A percentile compares a stretch with the other conserved stretches of the same genome.
phyloP scores from a whole-genome alignment of 2,797 vertebrate genomes.

The Anguilla marmorata region DNA sequence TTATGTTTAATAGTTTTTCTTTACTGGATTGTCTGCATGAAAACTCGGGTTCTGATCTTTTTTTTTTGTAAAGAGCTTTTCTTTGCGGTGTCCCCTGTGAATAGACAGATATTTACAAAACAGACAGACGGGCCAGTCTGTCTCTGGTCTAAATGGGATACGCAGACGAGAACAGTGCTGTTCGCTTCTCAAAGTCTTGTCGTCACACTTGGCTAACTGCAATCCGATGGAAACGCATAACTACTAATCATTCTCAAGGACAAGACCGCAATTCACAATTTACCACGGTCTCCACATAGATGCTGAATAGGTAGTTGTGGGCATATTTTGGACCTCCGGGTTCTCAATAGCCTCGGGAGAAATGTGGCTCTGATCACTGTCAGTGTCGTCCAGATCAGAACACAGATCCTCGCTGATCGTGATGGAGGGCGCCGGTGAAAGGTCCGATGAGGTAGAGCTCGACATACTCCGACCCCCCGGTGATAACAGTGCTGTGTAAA shows the following conservation, averaged over 20 bases:
- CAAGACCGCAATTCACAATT: conserved; percentile 31
- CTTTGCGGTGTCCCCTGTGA: conserved; percentile 17
- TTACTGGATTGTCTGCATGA: neutral
- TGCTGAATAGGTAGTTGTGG: conserved; percentile 61
- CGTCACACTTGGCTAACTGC: conserved; percentile 31
- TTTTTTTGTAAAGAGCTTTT: conserved; percentile 34
- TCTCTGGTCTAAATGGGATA: neutral
- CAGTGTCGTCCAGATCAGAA: conserved; percentile 71
- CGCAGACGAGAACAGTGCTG: conserved; percentile 21
- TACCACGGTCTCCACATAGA: conserved; percentile 93
- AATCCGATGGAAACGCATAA: conserved; percentile 39
- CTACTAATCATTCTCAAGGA: conserved; percentile 32
- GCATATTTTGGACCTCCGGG: conserved; percentile 50
- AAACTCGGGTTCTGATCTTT: neutral
- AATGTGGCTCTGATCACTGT: conserved; percentile 66
- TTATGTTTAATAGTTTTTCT: conserved; percentile 43
- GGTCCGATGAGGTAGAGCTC: conserved; percentile 37
- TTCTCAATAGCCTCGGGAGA: conserved; percentile 67
- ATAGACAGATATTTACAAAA: conserved; percentile 26
- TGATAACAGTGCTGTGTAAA: conserved; percentile 48
- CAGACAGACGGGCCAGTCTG: neutral
- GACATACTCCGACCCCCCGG: conserved; percentile 45
- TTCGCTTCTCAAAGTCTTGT: neutral
- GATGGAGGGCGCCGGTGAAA: conserved; percentile 60
- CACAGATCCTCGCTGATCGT: conserved; percentile 68